Conservation (phyloP, 1,140 invertebrate genomes). For the Harpegnathos saltator region DNA sequence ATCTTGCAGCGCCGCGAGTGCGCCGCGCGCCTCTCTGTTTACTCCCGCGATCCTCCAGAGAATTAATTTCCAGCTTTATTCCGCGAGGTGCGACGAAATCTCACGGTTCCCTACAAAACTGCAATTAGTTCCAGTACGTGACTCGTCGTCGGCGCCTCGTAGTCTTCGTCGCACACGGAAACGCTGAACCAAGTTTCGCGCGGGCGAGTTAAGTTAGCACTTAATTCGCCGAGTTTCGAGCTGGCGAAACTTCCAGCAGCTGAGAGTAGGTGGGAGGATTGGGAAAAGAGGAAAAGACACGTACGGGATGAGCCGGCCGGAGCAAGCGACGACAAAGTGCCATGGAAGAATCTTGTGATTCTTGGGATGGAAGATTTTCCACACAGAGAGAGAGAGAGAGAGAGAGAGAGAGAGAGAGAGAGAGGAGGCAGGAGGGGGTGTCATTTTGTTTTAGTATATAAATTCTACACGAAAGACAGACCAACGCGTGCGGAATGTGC, state of each 20-base stretch:
- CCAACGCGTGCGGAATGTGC: not conserved
- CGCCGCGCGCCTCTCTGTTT: slow-evolving; percentile 30
- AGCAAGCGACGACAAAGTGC: slow-evolving; percentile 45
- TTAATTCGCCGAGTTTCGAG: slow-evolving; percentile 72
- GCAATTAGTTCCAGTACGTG: slow-evolving; percentile 75
- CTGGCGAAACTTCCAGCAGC: slow-evolving; percentile 66
- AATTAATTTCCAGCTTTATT: slow-evolving; percentile 55
- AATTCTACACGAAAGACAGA: not conserved
- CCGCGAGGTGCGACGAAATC: slow-evolving; percentile 40
- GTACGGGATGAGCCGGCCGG: slow-evolving; percentile 53
- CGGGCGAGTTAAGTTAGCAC: slow-evolving; percentile 68
- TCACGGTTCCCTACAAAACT: slow-evolving; percentile 66
- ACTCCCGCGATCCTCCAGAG: slow-evolving; percentile 31
- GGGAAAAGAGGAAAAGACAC: slow-evolving; percentile 55
- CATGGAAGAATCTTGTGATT: slow-evolving; percentile 49
- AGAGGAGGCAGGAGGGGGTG: no score
- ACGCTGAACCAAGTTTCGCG: slow-evolving; percentile 64
- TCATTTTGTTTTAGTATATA: slow-evolving; percentile 21
- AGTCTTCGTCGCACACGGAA: slow-evolving; percentile 55
- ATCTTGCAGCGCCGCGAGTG: slow-evolving; percentile 11
- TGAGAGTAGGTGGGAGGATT: slow-evolving; percentile 46
- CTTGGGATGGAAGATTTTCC: slow-evolving; percentile 47
- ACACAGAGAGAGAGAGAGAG: no score
- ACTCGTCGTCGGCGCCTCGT: slow-evolving; percentile 62
- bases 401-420: not conserved